A percentile compares a stretch with the other conserved stretches of the same genome.
Conservation (phyloP, 1,140 invertebrate genomes). For the Doryteuthis pealeii region DNA sequence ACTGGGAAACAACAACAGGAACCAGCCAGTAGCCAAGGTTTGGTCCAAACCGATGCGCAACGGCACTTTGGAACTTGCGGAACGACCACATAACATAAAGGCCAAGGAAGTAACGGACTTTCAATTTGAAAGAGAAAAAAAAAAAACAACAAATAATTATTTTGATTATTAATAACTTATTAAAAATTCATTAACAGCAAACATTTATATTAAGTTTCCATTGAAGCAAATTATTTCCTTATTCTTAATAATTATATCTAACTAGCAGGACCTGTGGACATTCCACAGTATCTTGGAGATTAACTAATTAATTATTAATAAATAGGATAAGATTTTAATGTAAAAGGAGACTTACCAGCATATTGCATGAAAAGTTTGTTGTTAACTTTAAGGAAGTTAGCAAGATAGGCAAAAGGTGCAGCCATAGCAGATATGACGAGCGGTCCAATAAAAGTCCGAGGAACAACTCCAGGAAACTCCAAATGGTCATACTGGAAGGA, state of each 20-base stretch:
- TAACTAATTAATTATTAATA: too few species aligned
- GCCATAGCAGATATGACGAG: conserved; percentile 77
- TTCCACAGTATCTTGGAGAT: too few species aligned
- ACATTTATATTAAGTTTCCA: too few species aligned
- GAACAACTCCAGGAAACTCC: conserved; percentile 97
- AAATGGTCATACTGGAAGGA: conserved; percentile 91
- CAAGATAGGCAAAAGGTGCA: conserved; percentile 63
- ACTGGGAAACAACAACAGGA: conserved; percentile 85
- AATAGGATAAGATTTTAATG: too few species aligned
- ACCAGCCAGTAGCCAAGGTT: conserved; percentile 81
- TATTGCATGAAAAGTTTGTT: conserved; percentile 90
- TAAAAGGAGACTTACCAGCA: conserved; percentile 72
- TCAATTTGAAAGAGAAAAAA: conserved; percentile 56
- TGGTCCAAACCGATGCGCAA: conserved; percentile 73
- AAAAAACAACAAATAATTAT: not conserved
- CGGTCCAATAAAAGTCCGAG: conserved; percentile 92
- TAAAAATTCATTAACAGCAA: too few species aligned
- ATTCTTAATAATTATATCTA: too few species aligned
- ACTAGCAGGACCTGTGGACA: too few species aligned
- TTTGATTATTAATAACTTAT: not conserved
- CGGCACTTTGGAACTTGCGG: conserved; percentile 67
- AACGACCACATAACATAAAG: conserved; percentile 75
- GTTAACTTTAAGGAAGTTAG: conserved; percentile 71
- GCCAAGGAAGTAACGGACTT: conserved; percentile 82
- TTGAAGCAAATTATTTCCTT: too few species aligned